phyloP scores from a whole-genome alignment of 2,888 invertebrate species.

The Subacronicta megacephala region DNA sequence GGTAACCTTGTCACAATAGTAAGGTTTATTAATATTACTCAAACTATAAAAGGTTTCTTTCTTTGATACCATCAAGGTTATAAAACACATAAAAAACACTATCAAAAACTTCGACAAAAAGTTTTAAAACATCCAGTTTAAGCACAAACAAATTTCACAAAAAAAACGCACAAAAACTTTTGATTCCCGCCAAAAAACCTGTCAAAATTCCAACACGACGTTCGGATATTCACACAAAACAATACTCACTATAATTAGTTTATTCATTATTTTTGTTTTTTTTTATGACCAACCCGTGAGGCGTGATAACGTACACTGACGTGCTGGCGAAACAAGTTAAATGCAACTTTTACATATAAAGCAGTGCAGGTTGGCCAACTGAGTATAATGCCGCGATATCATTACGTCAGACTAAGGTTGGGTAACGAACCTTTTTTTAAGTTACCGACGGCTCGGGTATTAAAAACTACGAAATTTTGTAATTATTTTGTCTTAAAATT shows the following conservation, averaged over 20 bases:
- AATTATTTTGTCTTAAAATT: too few relatives aligned
- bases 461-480: too few relatives aligned
- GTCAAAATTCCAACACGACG: slow-evolving; percentile 20
- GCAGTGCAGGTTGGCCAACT: slow-evolving; percentile 69
- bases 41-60: background rate
- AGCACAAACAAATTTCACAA: slow-evolving; percentile 23
- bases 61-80: slow-evolving; percentile 8
- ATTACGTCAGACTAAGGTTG: slow-evolving; percentile 55
- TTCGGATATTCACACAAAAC: slow-evolving; percentile 30
- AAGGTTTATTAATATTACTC: background rate
- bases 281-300: slow-evolving; percentile 55
- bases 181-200: slow-evolving; percentile 44
- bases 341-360: slow-evolving; percentile 83
- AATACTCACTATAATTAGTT: slow-evolving; percentile 68
- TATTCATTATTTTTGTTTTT: slow-evolving; percentile 45
- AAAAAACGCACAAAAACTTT: background rate
- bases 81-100: background rate
- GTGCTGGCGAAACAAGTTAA: slow-evolving; percentile 67
- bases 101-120: background rate
- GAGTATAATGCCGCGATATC: slow-evolving; percentile 41
- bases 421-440: slow-evolving; percentile 42
- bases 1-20: background rate
- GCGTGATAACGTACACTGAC: slow-evolving; percentile 58
- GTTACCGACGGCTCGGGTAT: too few relatives aligned
- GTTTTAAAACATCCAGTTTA: slow-evolving; percentile 1